Evolutionary conservation across 2,113 vertebrate genomes (phyloP), one percentile per base, ranked within the genome.

Genomic region (Jacana jacana): DNA sequence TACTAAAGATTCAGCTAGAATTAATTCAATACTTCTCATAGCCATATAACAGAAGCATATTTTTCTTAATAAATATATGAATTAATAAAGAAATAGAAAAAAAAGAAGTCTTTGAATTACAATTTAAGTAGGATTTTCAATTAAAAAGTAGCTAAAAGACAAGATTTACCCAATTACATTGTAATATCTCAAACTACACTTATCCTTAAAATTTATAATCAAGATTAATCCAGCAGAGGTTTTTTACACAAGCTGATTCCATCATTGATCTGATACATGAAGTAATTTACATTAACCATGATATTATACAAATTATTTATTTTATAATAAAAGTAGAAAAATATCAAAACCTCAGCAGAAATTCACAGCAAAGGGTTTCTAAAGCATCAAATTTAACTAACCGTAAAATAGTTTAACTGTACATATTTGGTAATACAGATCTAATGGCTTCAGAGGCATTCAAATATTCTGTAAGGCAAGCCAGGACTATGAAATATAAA

Each of bases 161-260:
- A 77, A 91, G 35, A 54, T 91, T 94, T 95, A 57, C 25, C 58
- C 44, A 58, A 76, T 44, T 66, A 46, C 46, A 71, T 89, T 81
- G 76, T 22, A 57, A 52, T 64, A 35, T 65, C 49, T 88, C 37
- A 89, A 57, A 61, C 28, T 5, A 11, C 72, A 87, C 35, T 77
- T 72, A 91, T 86, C 40, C 73, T 80, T 91, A 70, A 49, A 54
- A 80, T 65, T 85, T 88, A 55, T 69, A 92, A 96, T 82, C n/a
- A 83, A 95, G 71, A 94, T 86, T 95, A 75, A 97, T 92, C n/a
- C 87, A 75, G 63, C 70, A 87, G 66, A 73, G 55, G 24, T 80
- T 91, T 92, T 81, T 84, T 93, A 85, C 86, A 81, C 60, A 72
- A 89, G 49, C 63, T 86, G 48, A 65, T 58, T 89, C 25, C 31